Percentiles rank a stretch among this genome's conserved stretches.
phyloP scores from a whole-genome alignment of 30 jellyfish, hydroid and myxozoan genomes.

The Rhopilema esculentum region DNA sequence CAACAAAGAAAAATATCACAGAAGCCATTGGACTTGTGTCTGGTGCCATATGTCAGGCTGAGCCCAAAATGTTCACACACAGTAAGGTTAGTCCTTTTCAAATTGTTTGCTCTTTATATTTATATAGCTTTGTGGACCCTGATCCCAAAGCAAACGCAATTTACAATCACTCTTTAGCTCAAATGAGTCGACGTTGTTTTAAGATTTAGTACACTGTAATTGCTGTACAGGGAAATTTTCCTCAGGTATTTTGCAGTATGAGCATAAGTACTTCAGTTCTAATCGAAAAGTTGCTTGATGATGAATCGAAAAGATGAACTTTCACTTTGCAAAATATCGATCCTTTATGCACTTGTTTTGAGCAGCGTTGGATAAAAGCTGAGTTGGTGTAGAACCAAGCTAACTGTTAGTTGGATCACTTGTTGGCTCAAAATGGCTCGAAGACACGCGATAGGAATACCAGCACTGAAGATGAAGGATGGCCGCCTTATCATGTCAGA shows the following conservation, averaged over 20 bases:
- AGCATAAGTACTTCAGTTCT: not conserved
- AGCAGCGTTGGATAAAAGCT: too few species aligned
- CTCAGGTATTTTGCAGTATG: not conserved
- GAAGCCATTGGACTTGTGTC: not conserved
- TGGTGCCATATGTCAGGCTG: not conserved
- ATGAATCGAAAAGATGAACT: too few species aligned
- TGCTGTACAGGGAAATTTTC: conserved; percentile 8
- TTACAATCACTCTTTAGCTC: not conserved
- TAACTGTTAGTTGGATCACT: not conserved
- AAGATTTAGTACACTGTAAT: not conserved
- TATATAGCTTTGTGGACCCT: not conserved
- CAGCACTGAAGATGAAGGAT: not conserved
- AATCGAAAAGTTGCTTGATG: too few species aligned
- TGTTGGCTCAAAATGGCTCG: not conserved
- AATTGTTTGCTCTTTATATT: not conserved
- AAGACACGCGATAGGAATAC: conserved; percentile 12
- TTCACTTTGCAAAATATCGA: too few species aligned
- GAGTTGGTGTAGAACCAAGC: not conserved
- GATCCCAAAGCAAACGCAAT: not conserved
- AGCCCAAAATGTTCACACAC: not conserved
- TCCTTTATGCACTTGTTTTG: too few species aligned
- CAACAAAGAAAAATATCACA: not conserved
- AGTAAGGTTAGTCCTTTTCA: not conserved
- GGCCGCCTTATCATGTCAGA: conserved; percentile 3
- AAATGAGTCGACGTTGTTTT: not conserved